phyloP scores from a whole-genome alignment of 92 coral and sea anemone genomes.

The Micromussa lordhowensis region DNA sequence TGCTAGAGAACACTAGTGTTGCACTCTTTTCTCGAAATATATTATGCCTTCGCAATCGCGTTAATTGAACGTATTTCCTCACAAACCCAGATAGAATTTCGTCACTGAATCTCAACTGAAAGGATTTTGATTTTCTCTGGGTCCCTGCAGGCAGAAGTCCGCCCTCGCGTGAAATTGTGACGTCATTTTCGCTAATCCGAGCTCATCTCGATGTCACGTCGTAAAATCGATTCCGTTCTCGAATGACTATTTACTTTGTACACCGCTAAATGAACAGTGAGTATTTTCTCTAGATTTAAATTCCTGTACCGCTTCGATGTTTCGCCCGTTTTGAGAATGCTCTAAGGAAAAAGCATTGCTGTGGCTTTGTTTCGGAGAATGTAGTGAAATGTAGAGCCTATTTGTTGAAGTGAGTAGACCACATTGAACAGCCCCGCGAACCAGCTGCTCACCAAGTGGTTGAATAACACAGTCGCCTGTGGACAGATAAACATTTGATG shows the following conservation, averaged over 20 bases:
- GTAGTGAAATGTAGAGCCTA: constrained; percentile 20
- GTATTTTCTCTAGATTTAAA: neutral
- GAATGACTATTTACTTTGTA: constrained; percentile 41
- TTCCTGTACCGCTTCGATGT: neutral
- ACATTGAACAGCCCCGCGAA: constrained; percentile 1
- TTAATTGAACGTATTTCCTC: neutral
- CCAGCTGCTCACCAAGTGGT: constrained; percentile 22
- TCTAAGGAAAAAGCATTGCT: neutral
- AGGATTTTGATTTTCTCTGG: neutral
- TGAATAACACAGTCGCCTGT: neutral
- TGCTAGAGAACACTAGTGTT: too few relatives aligned
- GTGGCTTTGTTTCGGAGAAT: neutral
- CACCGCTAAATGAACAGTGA: constrained; percentile 24
- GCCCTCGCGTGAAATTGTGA: constrained; percentile 12
- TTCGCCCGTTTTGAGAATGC: neutral
- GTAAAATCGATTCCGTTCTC: constrained; percentile 41
- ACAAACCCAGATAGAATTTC: neutral
- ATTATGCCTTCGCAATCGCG: too few relatives aligned
- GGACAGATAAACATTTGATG: constrained; percentile 7
- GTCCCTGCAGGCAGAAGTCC: too few relatives aligned
- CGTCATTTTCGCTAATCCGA: constrained; percentile 51
- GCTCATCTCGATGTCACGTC: constrained; percentile 41
- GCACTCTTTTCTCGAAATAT: too few relatives aligned
- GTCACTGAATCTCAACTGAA: neutral
- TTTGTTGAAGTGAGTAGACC: neutral